Percentiles rank a stretch among this genome's conserved stretches.
These are phyloP conservation scores for Drosophila kanekoi DNA, from an alignment of 2,888 invertebrate species.

Conservation along the genomic window DNA sequence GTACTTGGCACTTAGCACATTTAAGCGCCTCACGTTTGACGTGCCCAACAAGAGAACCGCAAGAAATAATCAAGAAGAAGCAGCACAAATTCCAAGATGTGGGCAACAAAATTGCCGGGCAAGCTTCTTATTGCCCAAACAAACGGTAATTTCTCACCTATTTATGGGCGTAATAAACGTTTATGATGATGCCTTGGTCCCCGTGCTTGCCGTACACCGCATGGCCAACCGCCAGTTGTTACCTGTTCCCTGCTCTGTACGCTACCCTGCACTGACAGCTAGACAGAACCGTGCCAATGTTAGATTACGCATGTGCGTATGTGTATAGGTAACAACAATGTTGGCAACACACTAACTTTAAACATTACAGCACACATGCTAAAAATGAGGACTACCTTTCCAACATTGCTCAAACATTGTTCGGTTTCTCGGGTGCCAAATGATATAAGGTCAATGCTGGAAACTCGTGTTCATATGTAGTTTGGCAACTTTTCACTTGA, in stretches of 20 bases:
- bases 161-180: conserved; percentile 80
- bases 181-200: conserved; percentile 71
- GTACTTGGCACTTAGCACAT: conserved; percentile 26
- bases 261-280: conserved; percentile 16
- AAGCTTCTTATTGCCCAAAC: conserved; percentile 63
- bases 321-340: conserved; percentile 53
- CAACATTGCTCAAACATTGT: conserved; percentile 15
- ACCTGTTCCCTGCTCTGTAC: conserved; percentile 1
- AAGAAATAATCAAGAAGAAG: conserved; percentile 63
- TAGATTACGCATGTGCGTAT: conserved; percentile 38
- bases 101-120: conserved; percentile 73
- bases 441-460: conserved; percentile 37
- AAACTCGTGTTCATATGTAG: conserved; percentile 1
- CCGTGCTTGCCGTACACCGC: not conserved
- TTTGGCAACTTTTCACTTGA: conserved; percentile 31
- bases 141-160: conserved; percentile 78
- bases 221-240: conserved; percentile 18
- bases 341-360: conserved; percentile 54
- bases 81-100: conserved; percentile 39
- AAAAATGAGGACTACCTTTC: conserved; percentile 6
- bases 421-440: conserved; percentile 19
- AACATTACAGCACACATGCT: conserved; percentile 35
- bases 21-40: conserved; percentile 39
- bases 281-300: conserved; percentile 33
- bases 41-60: conserved; percentile 34